Evolutionary conservation across 2,888 invertebrate genomes (phyloP), one percentile per base, ranked within the genome.

Genomic region (Phyto melanocephala): DNA sequence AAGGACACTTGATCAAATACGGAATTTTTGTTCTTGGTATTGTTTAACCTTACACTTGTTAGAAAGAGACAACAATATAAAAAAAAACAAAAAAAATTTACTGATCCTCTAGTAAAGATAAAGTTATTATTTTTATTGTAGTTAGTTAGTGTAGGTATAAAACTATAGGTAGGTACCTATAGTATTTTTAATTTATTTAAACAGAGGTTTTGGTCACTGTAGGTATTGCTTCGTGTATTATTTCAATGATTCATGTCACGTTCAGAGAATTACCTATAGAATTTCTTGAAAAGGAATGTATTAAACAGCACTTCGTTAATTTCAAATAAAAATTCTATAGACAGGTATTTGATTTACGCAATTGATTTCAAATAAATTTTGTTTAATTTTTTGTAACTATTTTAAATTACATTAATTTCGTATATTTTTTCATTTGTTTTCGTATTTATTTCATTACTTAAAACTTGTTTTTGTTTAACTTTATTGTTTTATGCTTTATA

Each of bases 1-100:
- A 82, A 82, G 82, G 82, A 82, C 79, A 82, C 78, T 81, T 84
- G 79, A 68, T 71, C 50, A 75, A 45, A 54, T 52, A 45, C 35
- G 67, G 45, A 67, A 74, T 45, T 77, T 54, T 68, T 45, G 20
- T 42, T 33, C 42, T 15, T n/a, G n/a, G n/a, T 20, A 63, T 58
- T 47, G 10, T 52, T 67, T 52, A 47, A 22, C 28, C 58, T 7
- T 22, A 35, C 80, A 70, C 80, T 67, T 50, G 82, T 68, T 50
- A 68, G 80, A 83, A 63, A 76, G 82, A 74, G 77, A 58, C 54
- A 50, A 33, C 10, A 10, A 15, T 15, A 17, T 17, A 42, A 22
- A 11, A 33, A 22, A n/a, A 65, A 20, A 63, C 45, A 22, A 40
- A 62, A 60, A 45, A 65, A 15, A 63, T 75, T 75, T 37, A 40